These are phyloP conservation scores for Leiothrix lutea DNA, from an alignment of 2,113 vertebrate species.

Conservation along the genomic window DNA sequence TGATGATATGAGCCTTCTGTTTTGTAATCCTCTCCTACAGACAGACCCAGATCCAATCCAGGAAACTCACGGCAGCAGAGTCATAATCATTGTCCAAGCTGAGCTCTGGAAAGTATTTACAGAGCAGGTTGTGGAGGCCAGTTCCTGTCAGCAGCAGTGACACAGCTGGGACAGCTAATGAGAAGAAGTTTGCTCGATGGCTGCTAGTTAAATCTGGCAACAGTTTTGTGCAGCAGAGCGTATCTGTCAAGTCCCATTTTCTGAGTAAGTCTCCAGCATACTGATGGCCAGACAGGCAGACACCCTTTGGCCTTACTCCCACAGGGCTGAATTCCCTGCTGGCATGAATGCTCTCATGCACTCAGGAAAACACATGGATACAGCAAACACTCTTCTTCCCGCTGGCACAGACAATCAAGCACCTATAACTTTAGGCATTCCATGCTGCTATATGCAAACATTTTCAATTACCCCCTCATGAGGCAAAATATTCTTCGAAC, in stretches of 20 bases:
- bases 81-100: background rate
- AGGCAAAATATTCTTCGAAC: background rate
- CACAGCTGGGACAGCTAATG: conserved; percentile 18
- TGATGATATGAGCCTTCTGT: background rate
- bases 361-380: background rate
- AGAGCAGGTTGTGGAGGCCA: background rate
- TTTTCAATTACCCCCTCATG: background rate
- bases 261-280: background rate
- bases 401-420: background rate
- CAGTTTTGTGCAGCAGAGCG: background rate
- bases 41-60: background rate
- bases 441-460: background rate
- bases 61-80: background rate
- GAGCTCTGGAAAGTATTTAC: background rate
- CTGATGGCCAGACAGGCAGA: background rate
- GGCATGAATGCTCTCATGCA: background rate
- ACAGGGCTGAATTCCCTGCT: background rate
- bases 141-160: background rate
- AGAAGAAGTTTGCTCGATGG: background rate
- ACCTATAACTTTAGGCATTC: background rate
- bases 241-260: background rate
- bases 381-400: background rate
- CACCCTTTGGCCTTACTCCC: background rate
- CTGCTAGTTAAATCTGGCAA: background rate
- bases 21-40: background rate